A percentile compares a stretch with the other conserved stretches of the same genome.
phyloP scores from a whole-genome alignment of 1,140 invertebrate genomes.

The Aphidius gifuensis region DNA sequence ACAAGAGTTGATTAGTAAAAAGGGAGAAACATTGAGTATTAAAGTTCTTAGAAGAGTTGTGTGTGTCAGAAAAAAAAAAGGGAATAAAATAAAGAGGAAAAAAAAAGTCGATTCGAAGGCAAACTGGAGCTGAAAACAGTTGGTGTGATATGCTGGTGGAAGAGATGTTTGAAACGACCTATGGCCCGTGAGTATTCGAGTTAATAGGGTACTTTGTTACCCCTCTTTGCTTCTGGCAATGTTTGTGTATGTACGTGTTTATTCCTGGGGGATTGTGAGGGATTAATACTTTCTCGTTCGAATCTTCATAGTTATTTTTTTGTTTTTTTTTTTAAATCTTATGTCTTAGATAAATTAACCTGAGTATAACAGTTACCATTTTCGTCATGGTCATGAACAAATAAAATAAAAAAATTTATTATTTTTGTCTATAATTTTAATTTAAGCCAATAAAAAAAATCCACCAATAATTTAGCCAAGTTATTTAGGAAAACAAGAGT shows the following conservation, averaged over 20 bases:
- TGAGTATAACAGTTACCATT: slow-evolving; percentile 10
- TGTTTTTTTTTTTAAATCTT: slow-evolving; percentile 21
- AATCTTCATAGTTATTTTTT: slow-evolving; percentile 30
- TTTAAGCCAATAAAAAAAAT: too few species aligned
- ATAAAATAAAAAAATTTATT: too few species aligned
- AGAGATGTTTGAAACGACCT: slow-evolving; percentile 25
- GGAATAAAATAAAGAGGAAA: background rate
- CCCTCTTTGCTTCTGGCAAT: background rate
- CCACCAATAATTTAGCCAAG: too few species aligned
- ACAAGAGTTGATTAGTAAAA: slow-evolving; percentile 19
- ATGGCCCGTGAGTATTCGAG: slow-evolving; percentile 24
- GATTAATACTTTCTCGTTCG: slow-evolving; percentile 40
- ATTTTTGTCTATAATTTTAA: too few species aligned
- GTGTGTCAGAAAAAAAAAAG: background rate
- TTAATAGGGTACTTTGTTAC: slow-evolving; percentile 39
- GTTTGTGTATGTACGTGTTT: slow-evolving; percentile 8
- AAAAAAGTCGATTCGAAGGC: slow-evolving; percentile 7
- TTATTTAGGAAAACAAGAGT: too few species aligned
- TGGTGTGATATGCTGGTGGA: background rate
- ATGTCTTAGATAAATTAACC: slow-evolving; percentile 13
- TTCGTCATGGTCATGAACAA: slow-evolving; percentile 9
- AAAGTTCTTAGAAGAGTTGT: slow-evolving; percentile 23
- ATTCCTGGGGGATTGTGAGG: slow-evolving; percentile 26
- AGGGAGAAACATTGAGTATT: slow-evolving; percentile 24
- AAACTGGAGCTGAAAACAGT: slow-evolving; percentile 12